Evolutionary conservation across 2,888 invertebrate species (phyloP).

Genomic region (Hirtodrosophila confusa): DNA sequence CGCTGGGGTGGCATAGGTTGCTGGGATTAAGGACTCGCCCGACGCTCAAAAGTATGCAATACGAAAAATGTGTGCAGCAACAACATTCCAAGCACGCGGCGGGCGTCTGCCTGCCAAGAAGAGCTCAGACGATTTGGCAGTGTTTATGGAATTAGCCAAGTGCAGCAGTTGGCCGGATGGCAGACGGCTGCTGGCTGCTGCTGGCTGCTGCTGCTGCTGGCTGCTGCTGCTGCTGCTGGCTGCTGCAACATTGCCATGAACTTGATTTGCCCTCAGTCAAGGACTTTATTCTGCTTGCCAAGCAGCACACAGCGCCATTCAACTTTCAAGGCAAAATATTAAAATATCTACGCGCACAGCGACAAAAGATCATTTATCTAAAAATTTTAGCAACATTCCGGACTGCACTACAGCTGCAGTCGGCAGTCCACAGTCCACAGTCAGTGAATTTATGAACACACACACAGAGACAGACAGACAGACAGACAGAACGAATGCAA

Average conservation of each 20-base stretch:
- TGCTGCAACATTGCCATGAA: conserved; percentile 68
- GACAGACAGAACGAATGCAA: too few species aligned
- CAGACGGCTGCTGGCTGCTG: conserved; percentile 11
- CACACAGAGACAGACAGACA: conserved; percentile 38
- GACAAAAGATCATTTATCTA: conserved; percentile 74
- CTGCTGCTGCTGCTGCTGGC: conserved; percentile 9
- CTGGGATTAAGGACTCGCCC: conserved; percentile 37
- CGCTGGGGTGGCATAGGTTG: neutral
- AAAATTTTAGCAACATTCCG: conserved; percentile 54
- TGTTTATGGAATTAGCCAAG: conserved; percentile 79
- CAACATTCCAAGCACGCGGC: conserved; percentile 40
- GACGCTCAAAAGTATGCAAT: conserved; percentile 53
- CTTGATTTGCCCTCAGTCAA: conserved; percentile 83
- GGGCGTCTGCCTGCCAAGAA: conserved; percentile 11
- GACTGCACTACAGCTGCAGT: conserved; percentile 29
- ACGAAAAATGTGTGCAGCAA: conserved; percentile 28
- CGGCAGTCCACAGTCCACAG: conserved; percentile 20
- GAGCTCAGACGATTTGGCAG: conserved; percentile 72
- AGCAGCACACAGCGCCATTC: neutral
- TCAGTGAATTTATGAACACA: conserved; percentile 81
- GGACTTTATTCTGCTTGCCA: conserved; percentile 73
- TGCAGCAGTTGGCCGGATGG: conserved; percentile 49
- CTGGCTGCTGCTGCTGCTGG: conserved; percentile 21
- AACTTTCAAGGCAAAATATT: conserved; percentile 73
- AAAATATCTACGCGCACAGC: conserved; percentile 73